Evolutionary conservation across 2,113 vertebrate genomes (phyloP).

Genomic region (Arenaria interpres): DNA sequence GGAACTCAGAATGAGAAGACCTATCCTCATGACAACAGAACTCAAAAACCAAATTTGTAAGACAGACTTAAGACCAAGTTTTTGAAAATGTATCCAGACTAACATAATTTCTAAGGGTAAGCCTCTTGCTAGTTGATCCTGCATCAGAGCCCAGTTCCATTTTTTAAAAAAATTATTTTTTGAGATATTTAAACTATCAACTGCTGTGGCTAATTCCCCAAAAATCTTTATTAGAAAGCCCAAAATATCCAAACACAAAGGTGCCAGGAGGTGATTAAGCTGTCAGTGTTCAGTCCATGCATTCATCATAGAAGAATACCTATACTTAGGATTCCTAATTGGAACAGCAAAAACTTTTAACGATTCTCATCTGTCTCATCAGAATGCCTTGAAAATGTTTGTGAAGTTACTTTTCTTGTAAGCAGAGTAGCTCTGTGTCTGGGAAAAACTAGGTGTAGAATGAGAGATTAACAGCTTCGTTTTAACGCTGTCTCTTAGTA

Average conservation of each 20-base stretch:
- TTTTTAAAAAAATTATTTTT: rapidly evolving
- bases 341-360: background rate
- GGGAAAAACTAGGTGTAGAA: background rate
- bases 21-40: background rate
- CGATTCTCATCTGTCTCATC: rapidly evolving
- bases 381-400: background rate
- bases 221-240: background rate
- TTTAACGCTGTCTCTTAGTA: background rate
- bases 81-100: background rate
- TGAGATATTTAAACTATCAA: background rate
- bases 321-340: background rate
- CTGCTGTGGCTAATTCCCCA: background rate
- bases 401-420: background rate
- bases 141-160: background rate
- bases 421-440: background rate
- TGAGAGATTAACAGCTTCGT: background rate
- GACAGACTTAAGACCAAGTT: background rate
- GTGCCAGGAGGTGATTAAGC: background rate
- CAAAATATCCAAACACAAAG: background rate
- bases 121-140: background rate
- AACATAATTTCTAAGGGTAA: background rate
- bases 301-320: background rate
- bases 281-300: background rate
- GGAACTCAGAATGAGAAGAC: background rate
- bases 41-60: background rate